Conservation (phyloP, 1,140 invertebrate species). For the Conus betulinus region DNA sequence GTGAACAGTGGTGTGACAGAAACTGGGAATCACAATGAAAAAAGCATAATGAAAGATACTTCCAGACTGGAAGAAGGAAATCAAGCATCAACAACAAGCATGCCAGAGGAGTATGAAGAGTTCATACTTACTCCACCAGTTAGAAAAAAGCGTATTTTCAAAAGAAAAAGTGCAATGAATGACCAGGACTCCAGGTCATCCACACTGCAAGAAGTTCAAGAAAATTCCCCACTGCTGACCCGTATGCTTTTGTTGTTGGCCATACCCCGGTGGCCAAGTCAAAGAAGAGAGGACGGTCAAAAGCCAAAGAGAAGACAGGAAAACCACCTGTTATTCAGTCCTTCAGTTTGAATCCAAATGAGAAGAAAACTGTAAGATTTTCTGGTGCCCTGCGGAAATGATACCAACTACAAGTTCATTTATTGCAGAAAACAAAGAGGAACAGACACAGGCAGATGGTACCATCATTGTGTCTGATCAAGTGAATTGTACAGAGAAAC, state of each 20-base stretch:
- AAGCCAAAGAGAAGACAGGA: constrained; percentile 27
- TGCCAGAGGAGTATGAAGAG: constrained; percentile 12
- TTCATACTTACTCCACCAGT: constrained; percentile 12
- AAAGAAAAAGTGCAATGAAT: neutral
- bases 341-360: neutral
- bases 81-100: neutral
- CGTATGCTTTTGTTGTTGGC: constrained; percentile 35
- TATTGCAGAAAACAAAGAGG: neutral
- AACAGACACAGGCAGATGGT: neutral
- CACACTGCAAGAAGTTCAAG: neutral
- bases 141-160: constrained; percentile 37
- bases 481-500: neutral
- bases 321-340: neutral
- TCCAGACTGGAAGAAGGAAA: neutral
- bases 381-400: neutral
- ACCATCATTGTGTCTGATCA: neutral
- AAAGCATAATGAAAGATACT: neutral
- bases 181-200: neutral
- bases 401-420: neutral
- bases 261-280: constrained; percentile 27
- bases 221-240: constrained; percentile 26
- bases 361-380: constrained; percentile 1
- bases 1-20: neutral
- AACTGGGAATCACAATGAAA: neutral
- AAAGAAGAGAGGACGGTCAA: constrained; percentile 6